A percentile compares a stretch with the other conserved stretches of the same genome.
Conservation (phyloP, 2,797 vertebrate species). For the Carapus acus region DNA sequence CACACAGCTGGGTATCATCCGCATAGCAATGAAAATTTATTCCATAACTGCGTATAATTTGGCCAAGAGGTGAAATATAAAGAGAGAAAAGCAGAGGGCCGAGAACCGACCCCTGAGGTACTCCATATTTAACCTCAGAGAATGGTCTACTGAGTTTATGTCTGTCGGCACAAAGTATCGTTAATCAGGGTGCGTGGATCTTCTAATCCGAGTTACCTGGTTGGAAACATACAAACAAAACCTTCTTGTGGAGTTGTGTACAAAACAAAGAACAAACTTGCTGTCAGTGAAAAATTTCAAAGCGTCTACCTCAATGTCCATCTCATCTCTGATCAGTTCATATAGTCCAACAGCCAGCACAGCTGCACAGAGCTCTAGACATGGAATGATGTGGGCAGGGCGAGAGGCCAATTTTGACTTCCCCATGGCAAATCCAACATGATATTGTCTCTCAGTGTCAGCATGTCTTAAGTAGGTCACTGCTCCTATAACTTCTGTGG, state of each 20-base stretch:
- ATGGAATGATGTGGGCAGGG: neutral
- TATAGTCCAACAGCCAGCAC: neutral
- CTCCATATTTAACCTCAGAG: too few species aligned
- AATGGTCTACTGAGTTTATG: neutral
- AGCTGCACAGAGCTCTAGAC: neutral
- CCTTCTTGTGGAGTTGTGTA: constrained; percentile 2
- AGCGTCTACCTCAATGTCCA: neutral
- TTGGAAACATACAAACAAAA: constrained; percentile 12
- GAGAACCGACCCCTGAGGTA: too few species aligned
- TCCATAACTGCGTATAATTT: too few species aligned
- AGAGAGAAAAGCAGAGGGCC: too few species aligned
- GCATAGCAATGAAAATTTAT: too few species aligned
- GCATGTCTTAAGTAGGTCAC: neutral
- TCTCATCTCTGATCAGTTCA: neutral
- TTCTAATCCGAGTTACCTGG: constrained; percentile 3
- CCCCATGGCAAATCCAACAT: neutral
- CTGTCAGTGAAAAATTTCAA: constrained; percentile 4
- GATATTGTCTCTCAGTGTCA: neutral
- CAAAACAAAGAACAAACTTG: neutral
- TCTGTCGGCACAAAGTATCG: neutral
- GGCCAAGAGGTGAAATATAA: too few species aligned
- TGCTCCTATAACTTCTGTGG: neutral
- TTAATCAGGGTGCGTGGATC: neutral
- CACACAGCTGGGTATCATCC: too few species aligned
- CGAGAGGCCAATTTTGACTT: neutral